phyloP scores from a whole-genome alignment of 2,888 invertebrate genomes.

The Drosophila cyrtoloma region DNA sequence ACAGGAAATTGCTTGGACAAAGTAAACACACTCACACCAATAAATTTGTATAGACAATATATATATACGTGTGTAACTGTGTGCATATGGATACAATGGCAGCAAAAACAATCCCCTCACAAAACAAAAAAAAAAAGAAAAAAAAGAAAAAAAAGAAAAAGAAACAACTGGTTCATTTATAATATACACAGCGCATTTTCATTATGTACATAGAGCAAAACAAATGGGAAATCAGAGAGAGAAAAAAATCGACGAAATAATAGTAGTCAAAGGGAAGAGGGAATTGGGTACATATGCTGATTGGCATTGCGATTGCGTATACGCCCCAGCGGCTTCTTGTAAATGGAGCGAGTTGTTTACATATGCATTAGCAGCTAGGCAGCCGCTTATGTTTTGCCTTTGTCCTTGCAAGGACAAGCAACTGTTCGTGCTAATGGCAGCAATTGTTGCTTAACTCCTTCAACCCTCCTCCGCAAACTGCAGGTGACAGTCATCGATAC shows the following conservation, averaged over 20 bases:
- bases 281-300: conserved; percentile 45
- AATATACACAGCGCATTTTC: conserved; percentile 59
- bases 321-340: conserved; percentile 51
- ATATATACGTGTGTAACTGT: not conserved
- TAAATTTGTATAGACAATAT: conserved; percentile 2
- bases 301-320: conserved; percentile 54
- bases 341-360: conserved; percentile 64
- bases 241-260: conserved; percentile 20
- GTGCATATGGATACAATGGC: conserved; percentile 26
- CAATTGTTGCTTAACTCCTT: conserved; percentile 12
- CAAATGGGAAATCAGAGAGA: conserved; percentile 26
- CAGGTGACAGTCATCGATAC: conserved; percentile 96
- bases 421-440: conserved; percentile 25
- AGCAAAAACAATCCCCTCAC: conserved; percentile 22
- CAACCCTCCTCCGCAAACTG: not conserved
- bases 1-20: conserved; percentile 56
- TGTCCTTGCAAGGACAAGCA: conserved; percentile 47
- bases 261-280: conserved; percentile 15
- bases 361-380: conserved; percentile 59
- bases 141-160: not conserved
- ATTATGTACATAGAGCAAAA: conserved; percentile 43
- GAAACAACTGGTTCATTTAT: conserved; percentile 54
- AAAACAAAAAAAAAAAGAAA: not conserved
- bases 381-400: conserved; percentile 32
- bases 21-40: conserved; percentile 32